Conservation (phyloP, 2,888 invertebrate genomes). For the Julus scanicus region DNA sequence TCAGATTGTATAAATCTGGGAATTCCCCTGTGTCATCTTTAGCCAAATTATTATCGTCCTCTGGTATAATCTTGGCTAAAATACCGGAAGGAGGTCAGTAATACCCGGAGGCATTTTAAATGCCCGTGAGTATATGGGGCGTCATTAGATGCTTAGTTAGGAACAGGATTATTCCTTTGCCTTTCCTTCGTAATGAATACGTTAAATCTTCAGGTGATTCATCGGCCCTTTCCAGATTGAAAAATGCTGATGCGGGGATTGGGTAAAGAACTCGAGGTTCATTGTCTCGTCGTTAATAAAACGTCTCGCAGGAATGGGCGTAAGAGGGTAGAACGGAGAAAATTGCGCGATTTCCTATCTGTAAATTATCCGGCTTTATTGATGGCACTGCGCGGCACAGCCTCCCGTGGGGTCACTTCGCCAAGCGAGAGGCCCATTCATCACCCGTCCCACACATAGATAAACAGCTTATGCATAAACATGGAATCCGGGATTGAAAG, state of each 20-base stretch:
- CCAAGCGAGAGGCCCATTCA: background rate
- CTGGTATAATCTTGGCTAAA: background rate
- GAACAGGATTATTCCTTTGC: background rate
- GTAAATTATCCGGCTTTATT: slow-evolving; percentile 23
- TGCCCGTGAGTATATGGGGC: background rate
- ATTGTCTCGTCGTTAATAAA: slow-evolving; percentile 37
- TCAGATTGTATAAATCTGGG: background rate
- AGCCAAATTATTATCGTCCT: background rate
- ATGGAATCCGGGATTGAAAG: background rate
- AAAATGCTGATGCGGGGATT: background rate
- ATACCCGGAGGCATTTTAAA: background rate
- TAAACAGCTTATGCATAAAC: slow-evolving; percentile 38
- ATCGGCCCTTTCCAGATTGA: background rate
- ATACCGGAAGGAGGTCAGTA: background rate
- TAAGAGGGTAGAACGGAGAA: background rate
- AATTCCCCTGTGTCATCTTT: background rate
- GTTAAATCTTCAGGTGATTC: slow-evolving; percentile 36
- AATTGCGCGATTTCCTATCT: slow-evolving; percentile 10
- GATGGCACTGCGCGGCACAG: background rate
- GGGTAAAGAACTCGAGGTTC: background rate
- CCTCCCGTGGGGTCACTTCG: slow-evolving; percentile 31
- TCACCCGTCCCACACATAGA: slow-evolving; percentile 7
- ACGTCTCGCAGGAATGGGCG: background rate
- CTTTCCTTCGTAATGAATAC: background rate
- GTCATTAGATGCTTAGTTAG: background rate